Conservation (phyloP, 2,797 vertebrate genomes). For the Lacerta viridis region DNA sequence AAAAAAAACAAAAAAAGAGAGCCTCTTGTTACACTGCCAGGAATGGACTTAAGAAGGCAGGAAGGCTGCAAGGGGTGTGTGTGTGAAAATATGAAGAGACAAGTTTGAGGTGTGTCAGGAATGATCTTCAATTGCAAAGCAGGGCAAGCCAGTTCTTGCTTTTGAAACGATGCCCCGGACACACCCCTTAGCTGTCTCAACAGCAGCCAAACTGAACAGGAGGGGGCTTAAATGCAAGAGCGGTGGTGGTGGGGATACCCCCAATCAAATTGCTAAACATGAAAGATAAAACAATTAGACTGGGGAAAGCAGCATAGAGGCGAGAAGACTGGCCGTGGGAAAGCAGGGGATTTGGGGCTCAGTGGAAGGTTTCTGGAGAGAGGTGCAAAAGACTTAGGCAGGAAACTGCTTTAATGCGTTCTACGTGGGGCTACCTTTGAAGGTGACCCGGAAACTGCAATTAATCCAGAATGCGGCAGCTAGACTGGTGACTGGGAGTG, state of each 20-base stretch:
- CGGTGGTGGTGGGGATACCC: not conserved
- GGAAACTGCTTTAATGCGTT: no score
- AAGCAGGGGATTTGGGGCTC: not conserved
- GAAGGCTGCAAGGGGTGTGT: conserved; percentile 44
- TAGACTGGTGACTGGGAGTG: no score
- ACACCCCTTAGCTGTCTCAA: conserved; percentile 18
- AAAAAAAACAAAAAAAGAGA: not conserved
- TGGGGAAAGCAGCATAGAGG: not conserved
- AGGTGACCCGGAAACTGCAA: no score
- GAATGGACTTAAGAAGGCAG: conserved; percentile 40
- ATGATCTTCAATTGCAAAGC: conserved; percentile 34
- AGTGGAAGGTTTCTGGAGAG: not conserved
- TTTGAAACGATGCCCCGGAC: conserved; percentile 17
- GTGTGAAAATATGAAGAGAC: conserved; percentile 54
- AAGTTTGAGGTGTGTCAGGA: conserved; percentile 53
- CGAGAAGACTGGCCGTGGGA: not conserved
- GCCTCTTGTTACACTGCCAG: conserved; percentile 41
- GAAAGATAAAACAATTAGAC: not conserved
- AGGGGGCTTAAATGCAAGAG: conserved; percentile 1
- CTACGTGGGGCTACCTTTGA: no score
- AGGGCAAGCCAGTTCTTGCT: conserved; percentile 44
- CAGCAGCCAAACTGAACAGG: conserved; percentile 28
- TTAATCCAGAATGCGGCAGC: no score
- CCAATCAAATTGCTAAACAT: not conserved
- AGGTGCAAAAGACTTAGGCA: no score